Conservation (phyloP, 2,113 vertebrate species). For the Glareola pratincola region DNA sequence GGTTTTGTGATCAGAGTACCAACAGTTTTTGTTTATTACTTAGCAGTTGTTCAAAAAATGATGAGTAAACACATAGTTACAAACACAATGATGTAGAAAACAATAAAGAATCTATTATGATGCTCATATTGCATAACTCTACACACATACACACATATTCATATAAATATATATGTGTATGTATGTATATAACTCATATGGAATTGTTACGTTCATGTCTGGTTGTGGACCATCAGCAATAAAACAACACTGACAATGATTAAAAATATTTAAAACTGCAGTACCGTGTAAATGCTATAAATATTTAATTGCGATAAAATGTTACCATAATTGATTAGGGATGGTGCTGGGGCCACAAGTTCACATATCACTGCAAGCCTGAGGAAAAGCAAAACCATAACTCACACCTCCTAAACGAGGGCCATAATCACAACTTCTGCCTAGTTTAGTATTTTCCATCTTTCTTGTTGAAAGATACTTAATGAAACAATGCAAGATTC, state of each 20-base stretch:
- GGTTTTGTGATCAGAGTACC: not conserved
- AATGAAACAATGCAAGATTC: not conserved
- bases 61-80: not conserved
- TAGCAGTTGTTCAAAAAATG: not conserved
- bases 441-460: not conserved
- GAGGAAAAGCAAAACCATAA: not conserved
- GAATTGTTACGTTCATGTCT: not conserved
- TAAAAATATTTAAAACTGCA: not conserved
- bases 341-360: not conserved
- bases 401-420: not conserved
- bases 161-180: not conserved
- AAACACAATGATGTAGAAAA: not conserved
- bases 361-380: not conserved
- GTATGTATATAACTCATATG: not conserved
- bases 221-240: not conserved
- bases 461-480: not conserved
- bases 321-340: not conserved
- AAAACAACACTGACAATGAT: not conserved
- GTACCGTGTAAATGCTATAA: rapidly evolving
- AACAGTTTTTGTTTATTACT: not conserved
- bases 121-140: not conserved
- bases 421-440: not conserved
- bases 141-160: not conserved
- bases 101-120: not conserved
- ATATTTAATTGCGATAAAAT: not conserved